phyloP scores from a whole-genome alignment of 2,113 vertebrate species.

The Ariopsis seemanni region DNA sequence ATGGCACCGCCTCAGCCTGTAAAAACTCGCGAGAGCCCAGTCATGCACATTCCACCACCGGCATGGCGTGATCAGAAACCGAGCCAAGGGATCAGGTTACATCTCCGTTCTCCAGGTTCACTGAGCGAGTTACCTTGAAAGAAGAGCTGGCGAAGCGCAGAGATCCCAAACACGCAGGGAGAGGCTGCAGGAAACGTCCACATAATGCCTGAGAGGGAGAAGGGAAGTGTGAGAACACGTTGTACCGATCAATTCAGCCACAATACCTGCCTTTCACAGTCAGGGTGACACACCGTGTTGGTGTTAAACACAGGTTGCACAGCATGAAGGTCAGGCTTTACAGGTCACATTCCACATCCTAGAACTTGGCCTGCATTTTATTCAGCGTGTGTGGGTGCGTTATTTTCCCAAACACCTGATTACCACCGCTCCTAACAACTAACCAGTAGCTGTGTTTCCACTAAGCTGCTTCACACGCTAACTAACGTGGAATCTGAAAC shows the following conservation, averaged over 20 bases:
- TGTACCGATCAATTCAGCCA: background rate
- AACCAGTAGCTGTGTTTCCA: no score
- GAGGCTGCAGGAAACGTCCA: slow-evolving; percentile 59
- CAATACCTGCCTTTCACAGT: background rate
- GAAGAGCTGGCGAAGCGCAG: slow-evolving; percentile 69
- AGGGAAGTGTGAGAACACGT: background rate
- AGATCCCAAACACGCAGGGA: slow-evolving; percentile 55
- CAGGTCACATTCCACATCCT: no score
- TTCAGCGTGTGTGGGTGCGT: background rate
- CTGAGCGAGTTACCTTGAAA: slow-evolving; percentile 70
- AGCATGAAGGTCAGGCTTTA: background rate
- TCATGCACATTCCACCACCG: background rate
- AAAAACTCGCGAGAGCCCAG: background rate
- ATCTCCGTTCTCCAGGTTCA: background rate
- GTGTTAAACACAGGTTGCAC: background rate
- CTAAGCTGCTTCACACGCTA: no score
- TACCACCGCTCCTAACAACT: background rate
- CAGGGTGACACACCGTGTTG: background rate
- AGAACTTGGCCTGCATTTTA: background rate
- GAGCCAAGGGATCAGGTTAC: background rate
- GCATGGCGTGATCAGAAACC: background rate
- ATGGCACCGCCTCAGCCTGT: no score
- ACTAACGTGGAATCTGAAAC: no score
- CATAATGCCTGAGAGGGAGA: slow-evolving; percentile 64
- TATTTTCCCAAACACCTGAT: background rate